Base-by-base conservation (phyloP, 2,113 vertebrate species). In the Platichthys flesus region DNA sequence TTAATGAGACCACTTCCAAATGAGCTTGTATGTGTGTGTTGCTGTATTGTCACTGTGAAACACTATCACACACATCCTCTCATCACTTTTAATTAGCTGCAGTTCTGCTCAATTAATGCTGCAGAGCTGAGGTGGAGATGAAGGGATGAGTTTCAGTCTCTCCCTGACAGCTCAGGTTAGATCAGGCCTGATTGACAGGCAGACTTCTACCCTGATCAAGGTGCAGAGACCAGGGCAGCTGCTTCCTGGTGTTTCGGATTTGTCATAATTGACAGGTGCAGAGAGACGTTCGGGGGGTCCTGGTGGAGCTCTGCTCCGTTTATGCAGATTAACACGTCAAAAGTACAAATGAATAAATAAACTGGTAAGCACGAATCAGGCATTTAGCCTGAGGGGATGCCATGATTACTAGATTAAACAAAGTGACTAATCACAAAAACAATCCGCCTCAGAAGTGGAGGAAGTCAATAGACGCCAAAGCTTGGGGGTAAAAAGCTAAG, bases 321-420 rank as follows among this genome's bases (percentile, higher is more conserved):
- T 90, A 92, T 93, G 92, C 85, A 94, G 91, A 93, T 91, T 89
- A 87, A 94, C 76, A 78, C 57, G 92, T 93, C 89, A 90, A 91
- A 91, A 92, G 87, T 90, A 89, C 81, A 89, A 93, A 91, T 90
- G 93, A 94, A 94, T 91, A 94, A 94, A 91, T 92, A 93, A 93
- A 92, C 87, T 62, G 80, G 87, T 92, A 89, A 91, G 91, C 89
- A 82, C 73, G 71, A 86, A 86, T 84, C 82, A 93, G 85, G 86
- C 81, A 89, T 88, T 85, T 93, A 91, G 93, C 90, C 91, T 91
- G 86, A 90, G 90, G 87, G 77, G 83, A 91, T 83, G 85, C 85
- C 87, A 88, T 93, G 85, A 91, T 91, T 91, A 93, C 82, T 79
- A 89, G 93, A 91, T 91, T 90, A 92, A 94, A 95, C 93, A 93